Percentiles rank a stretch among this genome's conserved stretches.
Evolutionary conservation across 2,113 vertebrate species (phyloP).

Genomic region (Poeciliopsis occidentalis): DNA sequence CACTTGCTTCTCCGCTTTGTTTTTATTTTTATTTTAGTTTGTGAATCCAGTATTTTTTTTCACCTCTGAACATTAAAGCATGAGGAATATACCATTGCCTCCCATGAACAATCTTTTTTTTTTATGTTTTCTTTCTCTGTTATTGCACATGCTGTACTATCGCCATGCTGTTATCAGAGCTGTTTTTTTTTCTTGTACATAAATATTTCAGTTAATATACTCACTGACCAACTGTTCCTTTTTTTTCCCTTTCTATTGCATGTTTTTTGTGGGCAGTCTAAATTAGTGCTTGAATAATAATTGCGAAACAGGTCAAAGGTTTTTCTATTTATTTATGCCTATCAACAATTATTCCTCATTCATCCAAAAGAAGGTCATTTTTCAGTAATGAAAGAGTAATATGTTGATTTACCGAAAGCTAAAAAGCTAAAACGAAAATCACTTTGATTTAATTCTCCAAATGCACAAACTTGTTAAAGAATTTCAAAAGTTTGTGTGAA

Average conservation of each 20-base stretch:
- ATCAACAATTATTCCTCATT: not conserved
- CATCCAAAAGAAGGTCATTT: not conserved
- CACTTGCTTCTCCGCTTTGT: not conserved
- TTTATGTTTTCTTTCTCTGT: not conserved
- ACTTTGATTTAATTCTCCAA: not conserved
- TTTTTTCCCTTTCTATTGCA: not conserved
- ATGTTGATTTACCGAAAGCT: not conserved
- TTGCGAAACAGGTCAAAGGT: not conserved
- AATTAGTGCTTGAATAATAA: not conserved
- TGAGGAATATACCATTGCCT: not conserved
- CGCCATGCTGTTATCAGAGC: not conserved
- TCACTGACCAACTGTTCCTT: not conserved
- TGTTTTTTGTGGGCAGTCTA: not conserved
- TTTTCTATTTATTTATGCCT: not conserved
- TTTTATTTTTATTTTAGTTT: constrained; percentile 21
- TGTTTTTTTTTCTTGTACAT: not conserved
- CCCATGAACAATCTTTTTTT: not conserved
- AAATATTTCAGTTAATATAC: not conserved
- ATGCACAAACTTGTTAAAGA: not conserved
- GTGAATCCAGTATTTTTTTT: not conserved
- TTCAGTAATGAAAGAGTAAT: not conserved
- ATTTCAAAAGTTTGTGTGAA: not conserved
- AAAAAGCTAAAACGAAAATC: not conserved
- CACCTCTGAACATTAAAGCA: not conserved
- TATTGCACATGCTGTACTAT: not conserved